Conservation (phyloP, 2,797 vertebrate genomes). For the Oreochromis mossambicus region DNA sequence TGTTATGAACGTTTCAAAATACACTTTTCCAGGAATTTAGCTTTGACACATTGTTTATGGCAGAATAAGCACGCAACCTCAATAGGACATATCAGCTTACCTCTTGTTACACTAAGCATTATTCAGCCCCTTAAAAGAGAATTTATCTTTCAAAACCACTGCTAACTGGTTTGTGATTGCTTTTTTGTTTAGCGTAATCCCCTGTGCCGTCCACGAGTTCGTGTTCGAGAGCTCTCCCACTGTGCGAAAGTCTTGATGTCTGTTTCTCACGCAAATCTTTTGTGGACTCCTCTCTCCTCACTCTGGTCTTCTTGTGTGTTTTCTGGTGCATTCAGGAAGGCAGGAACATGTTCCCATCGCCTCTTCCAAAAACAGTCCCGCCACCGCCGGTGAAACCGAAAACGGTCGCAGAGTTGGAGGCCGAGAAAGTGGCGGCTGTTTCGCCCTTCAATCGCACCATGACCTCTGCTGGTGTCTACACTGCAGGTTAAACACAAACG, state of each 20-base stretch:
- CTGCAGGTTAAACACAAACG: conserved; percentile 62
- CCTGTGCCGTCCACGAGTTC: conserved; percentile 15
- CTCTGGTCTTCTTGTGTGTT: conserved; percentile 8
- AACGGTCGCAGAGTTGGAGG: conserved; percentile 55
- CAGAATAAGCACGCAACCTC: conserved; percentile 49
- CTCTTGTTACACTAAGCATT: conserved; percentile 43
- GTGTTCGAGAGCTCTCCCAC: conserved; percentile 34
- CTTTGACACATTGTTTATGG: conserved; percentile 60
- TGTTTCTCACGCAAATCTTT: conserved; percentile 55
- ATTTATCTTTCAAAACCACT: conserved; percentile 52
- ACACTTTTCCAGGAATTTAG: conserved; percentile 56
- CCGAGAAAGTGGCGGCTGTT: conserved; percentile 59
- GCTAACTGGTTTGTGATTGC: conserved; percentile 55
- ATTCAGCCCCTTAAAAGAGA: conserved; percentile 33
- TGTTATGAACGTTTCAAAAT: conserved; percentile 58
- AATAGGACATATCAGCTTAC: conserved; percentile 54
- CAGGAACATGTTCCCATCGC: conserved; percentile 74
- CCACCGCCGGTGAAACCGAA: conserved; percentile 64
- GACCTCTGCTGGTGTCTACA: conserved; percentile 69
- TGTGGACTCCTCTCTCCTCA: conserved; percentile 13
- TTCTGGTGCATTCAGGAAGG: conserved; percentile 62
- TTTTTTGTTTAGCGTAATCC: conserved; percentile 58
- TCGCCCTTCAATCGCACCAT: conserved; percentile 73
- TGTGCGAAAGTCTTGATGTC: conserved; percentile 29
- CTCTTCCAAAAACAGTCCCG: conserved; percentile 64